Evolutionary conservation across 2,797 vertebrate genomes (phyloP).

Genomic region (Lindbergichthys nudifrons): DNA sequence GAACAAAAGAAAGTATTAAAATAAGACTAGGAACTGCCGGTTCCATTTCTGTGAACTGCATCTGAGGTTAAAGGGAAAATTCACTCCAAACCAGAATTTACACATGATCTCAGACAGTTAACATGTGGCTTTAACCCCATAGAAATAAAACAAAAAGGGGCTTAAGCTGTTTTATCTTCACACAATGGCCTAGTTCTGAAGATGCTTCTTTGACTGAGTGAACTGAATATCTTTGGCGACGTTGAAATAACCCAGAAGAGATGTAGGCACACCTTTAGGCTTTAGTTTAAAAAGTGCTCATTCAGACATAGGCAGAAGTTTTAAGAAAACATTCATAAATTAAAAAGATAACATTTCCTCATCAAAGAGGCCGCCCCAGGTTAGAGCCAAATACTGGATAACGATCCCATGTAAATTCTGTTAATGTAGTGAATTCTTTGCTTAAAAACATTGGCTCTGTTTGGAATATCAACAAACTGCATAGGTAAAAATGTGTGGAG

Average conservation of each 20-base stretch:
- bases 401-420: conserved; percentile 18
- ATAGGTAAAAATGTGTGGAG: conserved; percentile 61
- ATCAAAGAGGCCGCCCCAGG: conserved; percentile 40
- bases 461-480: conserved; percentile 66
- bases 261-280: conserved; percentile 37
- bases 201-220: conserved; percentile 31
- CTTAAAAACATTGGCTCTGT: conserved; percentile 39
- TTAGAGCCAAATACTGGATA: conserved; percentile 2
- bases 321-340: conserved; percentile 43
- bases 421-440: conserved; percentile 31
- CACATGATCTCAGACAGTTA: conserved; percentile 22
- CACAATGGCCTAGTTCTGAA: conserved; percentile 5
- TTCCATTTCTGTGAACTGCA: conserved; percentile 50
- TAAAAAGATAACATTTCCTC: conserved; percentile 24
- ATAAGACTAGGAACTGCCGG: conserved; percentile 74
- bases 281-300: conserved; percentile 34
- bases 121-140: neutral
- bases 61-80: conserved; percentile 59
- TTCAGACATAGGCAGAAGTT: conserved; percentile 29
- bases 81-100: conserved; percentile 39
- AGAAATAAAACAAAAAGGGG: conserved; percentile 19
- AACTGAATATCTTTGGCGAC: conserved; percentile 17
- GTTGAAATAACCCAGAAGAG: conserved; percentile 7
- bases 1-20: conserved; percentile 66
- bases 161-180: conserved; percentile 16